Evolutionary conservation across 1,140 invertebrate species (phyloP), one percentile per base, ranked within the genome.

Genomic region (Andrena cerasifolii): DNA sequence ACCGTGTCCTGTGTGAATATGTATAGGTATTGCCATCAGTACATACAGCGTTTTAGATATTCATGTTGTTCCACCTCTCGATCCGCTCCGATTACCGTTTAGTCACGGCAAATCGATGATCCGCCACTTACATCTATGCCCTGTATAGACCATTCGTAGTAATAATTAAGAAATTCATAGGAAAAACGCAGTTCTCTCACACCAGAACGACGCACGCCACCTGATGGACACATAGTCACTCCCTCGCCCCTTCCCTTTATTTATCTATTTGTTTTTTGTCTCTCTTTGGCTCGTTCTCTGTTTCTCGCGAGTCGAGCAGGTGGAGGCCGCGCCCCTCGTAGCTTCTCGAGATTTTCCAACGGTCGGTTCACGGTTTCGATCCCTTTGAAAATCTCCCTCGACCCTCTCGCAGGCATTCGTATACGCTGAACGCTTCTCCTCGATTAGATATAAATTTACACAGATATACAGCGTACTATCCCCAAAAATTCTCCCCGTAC

Each of bases 101-200:
- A 82, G 76, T 85, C 78, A 88, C 86, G 88, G 86, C 88, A 87
- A 91, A 91, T 85, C 61, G 87, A 89, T 87, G 62, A 74, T 86
- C 61, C 66, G 66, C 84, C 53, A 56, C 90, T 92, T 92, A 92
- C 53, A 85, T 65, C 90, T 92, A 92, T 92, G 91, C 91, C 91
- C 91, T 92, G 91, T 92, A 92, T 92, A 92, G 89, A 91, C 90
- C 91, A 91, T 91, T 88, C 77, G 79, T 88, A 85, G 85, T 88
- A 87, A 84, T 86, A 80, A 90, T 89, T 88, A 90, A 91, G 87
- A 90, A 91, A 89, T 89, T 79, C 79, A 88, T 89, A 88, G 81
- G 85, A 89, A 89, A 82, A 90, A 87, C 78, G 73, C 77, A 86
- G 77, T 68, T 63, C 75, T 82, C 45, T 65, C 63, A 58, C 73